Percentiles rank a stretch among this genome's conserved stretches.
These are phyloP conservation scores for Apocheima hispidaria DNA, from an alignment of 2,888 invertebrate genomes.

Conservation along the genomic window DNA sequence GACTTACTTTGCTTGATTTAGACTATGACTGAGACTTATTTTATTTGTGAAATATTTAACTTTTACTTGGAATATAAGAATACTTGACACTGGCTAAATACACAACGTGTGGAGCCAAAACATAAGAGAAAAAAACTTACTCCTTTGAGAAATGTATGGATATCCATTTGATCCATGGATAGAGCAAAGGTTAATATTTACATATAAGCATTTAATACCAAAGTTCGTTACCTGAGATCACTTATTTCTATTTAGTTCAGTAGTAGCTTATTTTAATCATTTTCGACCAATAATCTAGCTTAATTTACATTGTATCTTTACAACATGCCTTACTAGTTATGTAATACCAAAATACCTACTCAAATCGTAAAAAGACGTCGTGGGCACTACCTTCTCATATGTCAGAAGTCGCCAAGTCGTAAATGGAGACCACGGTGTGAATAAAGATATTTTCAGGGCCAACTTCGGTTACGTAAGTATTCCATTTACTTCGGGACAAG, in stretches of 20 bases:
- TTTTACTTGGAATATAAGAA: too few species aligned
- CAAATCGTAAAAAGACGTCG: not conserved
- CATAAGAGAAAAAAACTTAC: too few species aligned
- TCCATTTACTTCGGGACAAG: conserved; percentile 11
- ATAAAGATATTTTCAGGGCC: conserved; percentile 9
- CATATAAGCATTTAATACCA: not conserved
- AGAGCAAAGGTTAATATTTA: not conserved
- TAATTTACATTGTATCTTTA: not conserved
- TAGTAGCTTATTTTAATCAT: not conserved
- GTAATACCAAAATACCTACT: not conserved
- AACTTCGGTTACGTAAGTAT: conserved; percentile 20
- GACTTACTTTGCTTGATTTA: too few species aligned
- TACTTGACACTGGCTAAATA: too few species aligned
- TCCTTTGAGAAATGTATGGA: not conserved
- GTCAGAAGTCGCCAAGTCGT: conserved; percentile 5
- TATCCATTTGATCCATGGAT: not conserved
- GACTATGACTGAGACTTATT: too few species aligned
- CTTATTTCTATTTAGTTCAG: not conserved
- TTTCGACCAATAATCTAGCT: too few species aligned
- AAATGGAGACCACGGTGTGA: conserved; percentile 8
- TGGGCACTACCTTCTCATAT: not conserved
- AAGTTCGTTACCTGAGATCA: not conserved
- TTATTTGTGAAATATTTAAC: too few species aligned
- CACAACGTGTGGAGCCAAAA: too few species aligned
- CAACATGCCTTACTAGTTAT: not conserved